Evolutionary conservation across 2,113 vertebrate genomes (phyloP).

Genomic region (Dasyurus viverrinus): DNA sequence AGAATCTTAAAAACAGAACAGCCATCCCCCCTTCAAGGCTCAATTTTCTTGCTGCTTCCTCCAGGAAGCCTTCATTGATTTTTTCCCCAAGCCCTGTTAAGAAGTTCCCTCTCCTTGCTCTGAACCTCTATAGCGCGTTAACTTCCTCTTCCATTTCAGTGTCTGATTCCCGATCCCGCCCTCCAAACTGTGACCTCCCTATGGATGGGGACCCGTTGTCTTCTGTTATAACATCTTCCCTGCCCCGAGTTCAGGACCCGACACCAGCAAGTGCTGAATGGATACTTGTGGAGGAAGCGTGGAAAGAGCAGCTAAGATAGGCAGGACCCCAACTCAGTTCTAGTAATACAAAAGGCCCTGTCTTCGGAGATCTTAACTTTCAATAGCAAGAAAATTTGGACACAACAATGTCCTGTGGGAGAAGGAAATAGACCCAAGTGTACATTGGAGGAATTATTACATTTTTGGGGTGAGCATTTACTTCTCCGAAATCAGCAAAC

Average conservation of each 20-base stretch:
- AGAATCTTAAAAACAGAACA: neutral
- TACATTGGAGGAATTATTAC: neutral
- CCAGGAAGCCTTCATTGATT: neutral
- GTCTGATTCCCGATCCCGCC: neutral
- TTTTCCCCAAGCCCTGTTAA: neutral
- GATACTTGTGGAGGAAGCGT: neutral
- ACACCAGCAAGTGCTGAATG: neutral
- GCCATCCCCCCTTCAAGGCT: too few species aligned
- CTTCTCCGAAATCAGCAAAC: too few species aligned
- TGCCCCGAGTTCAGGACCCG: neutral
- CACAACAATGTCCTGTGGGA: neutral
- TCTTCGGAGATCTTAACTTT: neutral
- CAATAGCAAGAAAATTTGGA: neutral
- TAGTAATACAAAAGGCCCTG: neutral
- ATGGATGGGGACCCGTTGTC: neutral
- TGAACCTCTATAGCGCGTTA: neutral
- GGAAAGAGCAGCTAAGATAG: neutral
- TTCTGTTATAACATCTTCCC: neutral
- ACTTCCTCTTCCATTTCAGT: neutral
- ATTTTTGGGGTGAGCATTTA: neutral
- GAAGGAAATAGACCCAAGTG: neutral
- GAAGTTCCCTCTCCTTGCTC: neutral
- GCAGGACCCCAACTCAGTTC: neutral
- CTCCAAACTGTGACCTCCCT: neutral
- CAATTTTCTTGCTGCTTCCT: neutral